Conservation (phyloP, 2,797 vertebrate genomes). For the Propithecus deckenii region DNA sequence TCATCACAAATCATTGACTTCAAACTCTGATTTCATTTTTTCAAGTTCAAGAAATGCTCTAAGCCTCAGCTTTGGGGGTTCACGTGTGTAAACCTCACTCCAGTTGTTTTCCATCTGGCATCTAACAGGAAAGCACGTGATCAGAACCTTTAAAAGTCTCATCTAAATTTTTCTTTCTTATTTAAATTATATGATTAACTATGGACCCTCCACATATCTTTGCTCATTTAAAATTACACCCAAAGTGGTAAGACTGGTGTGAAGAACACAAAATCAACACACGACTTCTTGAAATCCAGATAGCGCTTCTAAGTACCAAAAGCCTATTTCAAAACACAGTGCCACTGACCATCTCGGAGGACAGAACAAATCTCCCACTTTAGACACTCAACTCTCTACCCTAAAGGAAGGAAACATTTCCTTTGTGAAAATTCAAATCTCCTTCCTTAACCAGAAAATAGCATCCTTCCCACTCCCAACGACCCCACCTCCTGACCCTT, state of each 20-base stretch:
- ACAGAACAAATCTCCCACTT: neutral
- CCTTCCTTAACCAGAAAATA: neutral
- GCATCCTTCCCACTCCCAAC: neutral
- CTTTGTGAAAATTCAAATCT: neutral
- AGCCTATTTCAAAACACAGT: neutral
- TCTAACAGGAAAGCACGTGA: neutral
- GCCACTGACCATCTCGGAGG: neutral
- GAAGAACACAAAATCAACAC: neutral
- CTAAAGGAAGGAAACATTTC: neutral
- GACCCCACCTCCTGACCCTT: no score
- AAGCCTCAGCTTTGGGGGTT: neutral
- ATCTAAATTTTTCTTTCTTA: neutral
- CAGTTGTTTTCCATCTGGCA: neutral
- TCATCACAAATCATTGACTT: neutral
- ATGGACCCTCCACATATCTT: neutral
- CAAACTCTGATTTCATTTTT: neutral
- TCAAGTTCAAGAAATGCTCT: neutral
- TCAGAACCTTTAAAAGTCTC: neutral
- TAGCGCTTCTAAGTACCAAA: neutral
- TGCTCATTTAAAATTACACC: neutral
- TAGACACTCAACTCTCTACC: neutral
- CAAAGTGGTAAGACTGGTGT: neutral
- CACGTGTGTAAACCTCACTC: neutral
- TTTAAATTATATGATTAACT: constrained; percentile 3
- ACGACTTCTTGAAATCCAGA: neutral